phyloP scores from a whole-genome alignment of 2,888 invertebrate species.

The Cynaeus angustus region DNA sequence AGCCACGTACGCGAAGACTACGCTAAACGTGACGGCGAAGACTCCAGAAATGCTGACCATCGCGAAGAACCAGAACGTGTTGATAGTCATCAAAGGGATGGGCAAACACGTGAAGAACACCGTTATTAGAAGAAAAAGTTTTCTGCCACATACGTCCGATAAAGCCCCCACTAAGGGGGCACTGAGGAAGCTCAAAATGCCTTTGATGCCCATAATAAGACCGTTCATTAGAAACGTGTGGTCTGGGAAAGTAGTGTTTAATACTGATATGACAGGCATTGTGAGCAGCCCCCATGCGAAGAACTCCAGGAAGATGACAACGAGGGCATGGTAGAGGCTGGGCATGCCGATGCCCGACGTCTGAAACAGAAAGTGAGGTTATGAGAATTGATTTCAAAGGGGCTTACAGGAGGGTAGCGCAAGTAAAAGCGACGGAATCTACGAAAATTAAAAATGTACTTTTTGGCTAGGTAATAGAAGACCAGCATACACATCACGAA shows the following conservation, averaged over 20 bases:
- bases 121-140: conserved; percentile 97
- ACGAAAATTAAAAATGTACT: conserved; percentile 66
- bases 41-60: conserved; percentile 99
- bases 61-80: conserved; percentile 95
- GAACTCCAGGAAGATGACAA: conserved; percentile 99
- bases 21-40: conserved; percentile 99
- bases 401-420: conserved; percentile 61
- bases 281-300: conserved; percentile 99
- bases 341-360: conserved; percentile 93
- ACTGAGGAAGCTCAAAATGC: conserved; percentile 96
- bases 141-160: conserved; percentile 98
- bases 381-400: neutral
- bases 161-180: conserved; percentile 93
- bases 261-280: conserved; percentile 94
- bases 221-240: conserved; percentile 99
- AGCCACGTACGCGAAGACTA: conserved; percentile 99
- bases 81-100: conserved; percentile 98
- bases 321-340: conserved; percentile 97
- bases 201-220: conserved; percentile 92
- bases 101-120: conserved; percentile 99
- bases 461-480: conserved; percentile 68
- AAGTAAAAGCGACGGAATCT: conserved; percentile 62
- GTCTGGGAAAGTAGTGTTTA: conserved; percentile 98
- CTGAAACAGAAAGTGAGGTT: conserved; percentile 72
- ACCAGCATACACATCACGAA: conserved; percentile 65